These are phyloP conservation scores for Leptoclinus maculatus DNA, from an alignment of 2,797 vertebrate species.

Conservation along the genomic window DNA sequence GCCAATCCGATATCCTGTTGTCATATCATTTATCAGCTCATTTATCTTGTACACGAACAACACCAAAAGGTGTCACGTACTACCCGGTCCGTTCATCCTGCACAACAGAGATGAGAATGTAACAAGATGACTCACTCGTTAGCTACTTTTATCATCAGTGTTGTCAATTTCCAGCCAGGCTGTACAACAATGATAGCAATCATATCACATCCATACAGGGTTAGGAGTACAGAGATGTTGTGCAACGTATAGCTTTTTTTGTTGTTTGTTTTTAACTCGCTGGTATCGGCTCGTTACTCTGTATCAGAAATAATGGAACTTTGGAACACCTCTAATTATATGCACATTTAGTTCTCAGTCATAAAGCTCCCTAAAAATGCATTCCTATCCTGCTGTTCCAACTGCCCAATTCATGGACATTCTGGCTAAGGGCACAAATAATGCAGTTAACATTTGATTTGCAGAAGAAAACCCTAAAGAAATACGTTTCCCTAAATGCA, in stretches of 20 bases:
- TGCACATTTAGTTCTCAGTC: background rate
- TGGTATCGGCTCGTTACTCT: background rate
- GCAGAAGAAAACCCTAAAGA: conserved; percentile 8
- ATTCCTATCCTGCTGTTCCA: background rate
- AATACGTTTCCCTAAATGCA: background rate
- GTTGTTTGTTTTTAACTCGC: background rate
- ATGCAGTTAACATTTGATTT: conserved; percentile 25
- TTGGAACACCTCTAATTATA: background rate
- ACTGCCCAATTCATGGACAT: background rate
- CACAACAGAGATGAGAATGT: background rate
- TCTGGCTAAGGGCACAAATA: background rate
- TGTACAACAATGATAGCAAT: background rate
- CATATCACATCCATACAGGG: background rate
- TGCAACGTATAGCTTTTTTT: no score
- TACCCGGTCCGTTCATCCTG: background rate
- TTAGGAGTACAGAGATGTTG: background rate
- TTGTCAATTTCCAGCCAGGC: background rate
- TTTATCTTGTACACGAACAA: background rate
- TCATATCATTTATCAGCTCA: background rate
- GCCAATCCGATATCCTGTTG: background rate
- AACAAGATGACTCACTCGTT: background rate
- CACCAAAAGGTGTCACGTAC: background rate
- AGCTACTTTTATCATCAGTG: background rate
- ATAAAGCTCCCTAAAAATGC: background rate
- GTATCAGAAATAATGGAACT: background rate